These are phyloP conservation scores for Microctonus brassicae DNA, from an alignment of 2,888 invertebrate species.

Conservation along the genomic window DNA sequence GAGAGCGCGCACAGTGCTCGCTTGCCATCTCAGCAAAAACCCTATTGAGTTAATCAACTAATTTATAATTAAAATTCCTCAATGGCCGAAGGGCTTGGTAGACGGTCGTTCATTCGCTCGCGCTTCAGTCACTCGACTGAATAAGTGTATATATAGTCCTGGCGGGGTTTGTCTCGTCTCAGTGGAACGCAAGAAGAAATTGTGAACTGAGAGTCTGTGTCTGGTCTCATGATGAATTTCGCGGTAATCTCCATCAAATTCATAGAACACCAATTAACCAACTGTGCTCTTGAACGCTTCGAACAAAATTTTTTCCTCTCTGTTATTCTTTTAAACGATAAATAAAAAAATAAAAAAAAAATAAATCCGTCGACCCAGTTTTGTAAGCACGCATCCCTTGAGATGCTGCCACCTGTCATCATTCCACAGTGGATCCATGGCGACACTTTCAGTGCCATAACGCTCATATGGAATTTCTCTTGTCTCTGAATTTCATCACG, in stretches of 20 bases:
- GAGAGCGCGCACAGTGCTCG: constrained; percentile 48
- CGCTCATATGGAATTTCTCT: constrained; percentile 17
- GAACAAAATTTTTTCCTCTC: constrained; percentile 27
- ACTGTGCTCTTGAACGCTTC: constrained; percentile 47
- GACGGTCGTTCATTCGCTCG: constrained; percentile 35
- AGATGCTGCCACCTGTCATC: constrained; percentile 27
- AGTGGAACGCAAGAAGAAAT: constrained; percentile 52
- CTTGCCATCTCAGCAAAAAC: constrained; percentile 64
- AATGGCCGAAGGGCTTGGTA: constrained; percentile 52
- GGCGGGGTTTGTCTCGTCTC: neutral
- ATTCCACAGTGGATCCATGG: constrained; percentile 37
- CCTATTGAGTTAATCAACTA: constrained; percentile 70
- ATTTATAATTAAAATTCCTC: constrained; percentile 70
- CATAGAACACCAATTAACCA: constrained; percentile 69
- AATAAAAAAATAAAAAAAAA: neutral
- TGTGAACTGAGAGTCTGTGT: constrained; percentile 49
- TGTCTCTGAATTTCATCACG: constrained; percentile 27
- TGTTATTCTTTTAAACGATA: constrained; percentile 36
- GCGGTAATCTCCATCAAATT: constrained; percentile 66
- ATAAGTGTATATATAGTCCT: too few relatives aligned
- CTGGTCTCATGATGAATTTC: constrained; percentile 58
- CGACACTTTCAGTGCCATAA: constrained; percentile 21
- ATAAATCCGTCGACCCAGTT: constrained; percentile 52
- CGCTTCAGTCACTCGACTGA: constrained; percentile 12
- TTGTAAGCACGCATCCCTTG: constrained; percentile 13